phyloP scores from a whole-genome alignment of 2,797 vertebrate genomes.

The Tapirus indicus region DNA sequence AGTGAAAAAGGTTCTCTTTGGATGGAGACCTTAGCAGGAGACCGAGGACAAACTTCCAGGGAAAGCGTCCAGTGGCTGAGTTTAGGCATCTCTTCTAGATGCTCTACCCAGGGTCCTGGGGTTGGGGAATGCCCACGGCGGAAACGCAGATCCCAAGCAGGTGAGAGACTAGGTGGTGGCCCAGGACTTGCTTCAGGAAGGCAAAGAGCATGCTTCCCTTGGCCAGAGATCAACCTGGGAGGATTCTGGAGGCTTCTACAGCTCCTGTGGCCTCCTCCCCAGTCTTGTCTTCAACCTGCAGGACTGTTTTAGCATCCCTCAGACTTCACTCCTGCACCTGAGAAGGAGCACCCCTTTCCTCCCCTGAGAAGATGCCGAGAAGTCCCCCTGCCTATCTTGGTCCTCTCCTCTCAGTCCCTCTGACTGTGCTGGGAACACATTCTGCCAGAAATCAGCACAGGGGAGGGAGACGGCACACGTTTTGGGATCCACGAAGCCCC shows the following conservation, averaged over 20 bases:
- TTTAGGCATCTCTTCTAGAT: neutral
- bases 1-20: neutral
- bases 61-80: neutral
- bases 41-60: neutral
- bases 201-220: neutral
- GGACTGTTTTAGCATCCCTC: neutral
- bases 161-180: neutral
- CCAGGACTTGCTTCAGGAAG: neutral
- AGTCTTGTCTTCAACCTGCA: neutral
- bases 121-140: neutral
- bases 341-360: neutral
- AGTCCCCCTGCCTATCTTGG: too few species aligned
- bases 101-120: neutral
- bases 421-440: fast-evolving
- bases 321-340: neutral
- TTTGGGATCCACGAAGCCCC: neutral
- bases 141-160: neutral
- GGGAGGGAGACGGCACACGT: fast-evolving
- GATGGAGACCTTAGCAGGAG: neutral
- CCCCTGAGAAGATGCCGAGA: neutral
- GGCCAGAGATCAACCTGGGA: neutral
- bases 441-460: neutral
- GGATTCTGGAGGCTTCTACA: neutral
- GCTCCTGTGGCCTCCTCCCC: neutral
- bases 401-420: neutral